Conservation (phyloP, 2,797 vertebrate genomes). For the Pipistrellus kuhlii region DNA sequence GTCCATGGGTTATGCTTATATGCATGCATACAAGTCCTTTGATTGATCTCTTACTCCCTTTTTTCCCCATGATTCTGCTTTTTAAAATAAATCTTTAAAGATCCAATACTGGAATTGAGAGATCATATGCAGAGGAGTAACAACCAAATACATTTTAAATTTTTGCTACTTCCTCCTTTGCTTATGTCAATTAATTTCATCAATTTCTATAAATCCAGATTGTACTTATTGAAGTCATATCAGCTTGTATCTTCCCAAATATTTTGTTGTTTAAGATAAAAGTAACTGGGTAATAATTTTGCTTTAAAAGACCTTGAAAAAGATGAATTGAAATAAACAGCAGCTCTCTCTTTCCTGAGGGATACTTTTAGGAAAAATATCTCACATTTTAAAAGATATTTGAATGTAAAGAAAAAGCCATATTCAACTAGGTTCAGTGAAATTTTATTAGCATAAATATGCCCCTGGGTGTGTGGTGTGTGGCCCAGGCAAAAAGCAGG, state of each 20-base stretch:
- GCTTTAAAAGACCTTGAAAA: background rate
- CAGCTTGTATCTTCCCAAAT: background rate
- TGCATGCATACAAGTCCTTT: too few species aligned
- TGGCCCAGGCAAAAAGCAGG: background rate
- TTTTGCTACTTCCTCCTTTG: background rate
- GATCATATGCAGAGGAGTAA: background rate
- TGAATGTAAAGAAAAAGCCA: background rate
- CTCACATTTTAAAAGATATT: conserved; percentile 12
- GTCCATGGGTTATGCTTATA: too few species aligned
- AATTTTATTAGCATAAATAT: background rate
- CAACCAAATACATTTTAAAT: background rate
- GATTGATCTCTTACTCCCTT: too few species aligned
- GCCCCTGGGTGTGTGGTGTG: background rate
- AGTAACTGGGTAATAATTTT: background rate
- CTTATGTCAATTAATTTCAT: background rate
- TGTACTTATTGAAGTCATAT: background rate
- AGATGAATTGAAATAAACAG: conserved; percentile 37
- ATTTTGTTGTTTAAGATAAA: conserved; percentile 20
- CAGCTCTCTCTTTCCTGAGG: background rate
- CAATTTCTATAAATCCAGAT: background rate
- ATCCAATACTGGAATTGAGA: background rate
- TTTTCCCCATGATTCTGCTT: background rate
- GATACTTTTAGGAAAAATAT: background rate
- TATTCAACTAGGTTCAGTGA: background rate
- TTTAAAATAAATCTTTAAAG: background rate